Evolutionary conservation across 2,888 invertebrate genomes (phyloP).

Genomic region (Bursaphelenchus okinawaensis): DNA sequence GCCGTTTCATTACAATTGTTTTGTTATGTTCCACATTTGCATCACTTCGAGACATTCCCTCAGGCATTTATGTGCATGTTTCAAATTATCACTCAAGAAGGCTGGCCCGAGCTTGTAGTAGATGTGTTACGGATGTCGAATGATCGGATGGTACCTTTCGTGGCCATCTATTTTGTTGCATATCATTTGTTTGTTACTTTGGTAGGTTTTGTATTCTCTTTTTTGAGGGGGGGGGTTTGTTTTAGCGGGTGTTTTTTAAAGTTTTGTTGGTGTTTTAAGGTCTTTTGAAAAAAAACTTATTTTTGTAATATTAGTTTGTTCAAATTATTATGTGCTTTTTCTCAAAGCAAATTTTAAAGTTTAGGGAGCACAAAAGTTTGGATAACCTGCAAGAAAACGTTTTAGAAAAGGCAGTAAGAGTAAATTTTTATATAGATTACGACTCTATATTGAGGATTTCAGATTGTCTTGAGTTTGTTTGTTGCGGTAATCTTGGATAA

Average conservation of each 20-base stretch:
- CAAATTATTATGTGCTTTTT: too few species aligned
- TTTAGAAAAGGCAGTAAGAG: too few species aligned
- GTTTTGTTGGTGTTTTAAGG: too few species aligned
- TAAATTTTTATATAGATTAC: too few species aligned
- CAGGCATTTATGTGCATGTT: constrained; percentile 99
- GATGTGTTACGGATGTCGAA: constrained; percentile 74
- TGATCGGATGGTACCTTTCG: constrained; percentile 59
- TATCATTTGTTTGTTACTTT: constrained; percentile 97
- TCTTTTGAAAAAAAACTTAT: too few species aligned
- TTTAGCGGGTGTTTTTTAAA: too few species aligned
- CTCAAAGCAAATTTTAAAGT: too few species aligned
- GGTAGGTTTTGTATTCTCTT: too few species aligned
- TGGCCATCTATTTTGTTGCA: constrained; percentile 96
- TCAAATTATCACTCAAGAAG: constrained; percentile 99
- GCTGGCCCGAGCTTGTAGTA: constrained; percentile 99
- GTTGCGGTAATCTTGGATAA: constrained; percentile 99
- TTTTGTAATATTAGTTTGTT: too few species aligned
- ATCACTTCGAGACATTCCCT: constrained; percentile 95
- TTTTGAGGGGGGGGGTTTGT: too few species aligned
- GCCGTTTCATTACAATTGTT: constrained; percentile 98
- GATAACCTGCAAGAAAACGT: too few species aligned
- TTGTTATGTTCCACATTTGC: constrained; percentile 85
- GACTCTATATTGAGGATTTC: constrained; percentile 21
- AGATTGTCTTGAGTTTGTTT: constrained; percentile 94
- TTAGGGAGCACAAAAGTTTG: too few species aligned